Evolutionary conservation across 2,888 invertebrate genomes (phyloP), one percentile per base, ranked within the genome.

Genomic region (Synergus japonicus): DNA sequence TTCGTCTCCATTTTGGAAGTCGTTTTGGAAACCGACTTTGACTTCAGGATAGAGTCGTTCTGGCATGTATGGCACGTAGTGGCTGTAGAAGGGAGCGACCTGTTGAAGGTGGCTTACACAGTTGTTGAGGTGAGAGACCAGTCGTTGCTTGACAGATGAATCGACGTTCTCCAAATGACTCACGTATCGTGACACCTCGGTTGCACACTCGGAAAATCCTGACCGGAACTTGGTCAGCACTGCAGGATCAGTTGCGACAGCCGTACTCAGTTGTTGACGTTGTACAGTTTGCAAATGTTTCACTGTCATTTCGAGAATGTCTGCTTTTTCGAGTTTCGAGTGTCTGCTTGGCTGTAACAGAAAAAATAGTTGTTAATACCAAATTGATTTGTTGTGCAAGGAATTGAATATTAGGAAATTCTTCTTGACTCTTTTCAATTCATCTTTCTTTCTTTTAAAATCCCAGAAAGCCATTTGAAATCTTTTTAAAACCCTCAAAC

Each of bases 311-410:
- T 98, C 98, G 78, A 98, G 93, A 86, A 98, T 98, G 92, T 98
- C 98, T 0, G 98, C 98, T 91, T 98, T 98, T 92, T 98, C 98
- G 88, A 98, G 93, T 92, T 98, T 98, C 7, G 97, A 97, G 93
- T 98, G 98, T 80, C 98, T 95, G 2, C 97, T 95, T 58, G 98
- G 97, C 97, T 98, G 94, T 82, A 94, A 94, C 87, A 49, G 83
- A 89, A 87, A 89, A 83, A 81, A 76, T 9, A 58, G 46, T 18
- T 18, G 58, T 58, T 58, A 18, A 58, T 18, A 58, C 10, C 18
- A 9, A 18, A 18, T 18, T 58, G 10, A 10, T 18, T 58, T 54
- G 0, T 7, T 49, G 15, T 13, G 5, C 13, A 15, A 15, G 7
- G 1, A 15, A 13, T 13, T 15, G 15, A 15, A 15, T 4, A 5